phyloP scores from a whole-genome alignment of 23 tunicate genomes.

The Aplidium turbinatum region DNA sequence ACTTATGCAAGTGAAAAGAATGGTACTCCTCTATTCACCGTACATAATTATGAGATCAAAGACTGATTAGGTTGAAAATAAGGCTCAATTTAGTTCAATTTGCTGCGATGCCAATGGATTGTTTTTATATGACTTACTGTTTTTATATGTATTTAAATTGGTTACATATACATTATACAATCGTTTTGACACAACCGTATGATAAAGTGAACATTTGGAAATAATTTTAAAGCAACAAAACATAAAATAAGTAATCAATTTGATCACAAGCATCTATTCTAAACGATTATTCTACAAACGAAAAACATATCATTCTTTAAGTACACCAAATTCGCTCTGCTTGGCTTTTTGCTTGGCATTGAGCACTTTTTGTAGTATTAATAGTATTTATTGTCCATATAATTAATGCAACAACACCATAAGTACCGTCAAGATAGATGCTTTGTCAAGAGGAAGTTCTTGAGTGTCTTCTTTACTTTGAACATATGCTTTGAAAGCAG shows the following conservation, averaged over 20 bases:
- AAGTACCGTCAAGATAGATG: slow-evolving; percentile 48
- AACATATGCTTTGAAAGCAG: slow-evolving; percentile 72
- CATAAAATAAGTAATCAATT: neutral
- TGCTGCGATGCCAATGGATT: too few relatives aligned
- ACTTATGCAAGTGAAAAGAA: too few relatives aligned
- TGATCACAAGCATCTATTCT: neutral
- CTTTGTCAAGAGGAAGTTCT: slow-evolving; percentile 48
- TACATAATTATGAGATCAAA: too few relatives aligned
- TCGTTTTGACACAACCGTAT: neutral
- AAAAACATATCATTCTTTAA: neutral
- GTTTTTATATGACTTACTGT: too few relatives aligned
- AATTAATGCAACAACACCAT: neutral
- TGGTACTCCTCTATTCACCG: too few relatives aligned
- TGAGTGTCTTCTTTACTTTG: slow-evolving; percentile 14
- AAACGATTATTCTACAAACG: neutral
- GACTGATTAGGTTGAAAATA: too few relatives aligned
- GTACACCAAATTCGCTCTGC: neutral
- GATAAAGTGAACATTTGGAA: neutral
- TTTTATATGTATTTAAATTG: too few relatives aligned
- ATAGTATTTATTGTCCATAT: neutral
- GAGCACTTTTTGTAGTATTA: neutral
- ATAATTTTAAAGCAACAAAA: neutral
- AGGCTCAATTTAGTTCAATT: too few relatives aligned
- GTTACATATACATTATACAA: too few relatives aligned
- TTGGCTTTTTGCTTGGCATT: neutral